These are phyloP conservation scores for Sycophaga agraensis DNA, from an alignment of 1,140 invertebrate species.

Conservation along the genomic window DNA sequence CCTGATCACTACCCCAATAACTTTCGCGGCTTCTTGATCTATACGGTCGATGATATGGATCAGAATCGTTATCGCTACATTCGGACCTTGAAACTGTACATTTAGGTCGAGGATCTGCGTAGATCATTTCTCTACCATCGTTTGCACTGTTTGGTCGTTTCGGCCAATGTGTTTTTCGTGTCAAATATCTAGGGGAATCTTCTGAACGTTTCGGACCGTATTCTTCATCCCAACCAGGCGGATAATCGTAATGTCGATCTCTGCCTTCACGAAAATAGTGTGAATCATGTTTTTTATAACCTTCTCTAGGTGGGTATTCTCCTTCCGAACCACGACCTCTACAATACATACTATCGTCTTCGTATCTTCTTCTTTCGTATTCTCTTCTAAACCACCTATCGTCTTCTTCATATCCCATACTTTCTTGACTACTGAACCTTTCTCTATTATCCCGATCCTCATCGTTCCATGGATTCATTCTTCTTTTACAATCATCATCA, in stretches of 20 bases:
- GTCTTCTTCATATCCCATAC: conserved; percentile 56
- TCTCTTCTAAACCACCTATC: conserved; percentile 50
- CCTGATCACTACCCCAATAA: conserved; percentile 55
- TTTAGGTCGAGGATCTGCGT: conserved; percentile 43
- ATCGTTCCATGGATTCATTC: conserved; percentile 49
- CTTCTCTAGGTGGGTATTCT: conserved; percentile 41
- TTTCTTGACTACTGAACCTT: conserved; percentile 61
- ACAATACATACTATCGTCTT: conserved; percentile 48
- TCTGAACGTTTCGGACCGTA: conserved; percentile 44
- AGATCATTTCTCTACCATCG: conserved; percentile 51
- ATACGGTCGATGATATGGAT: conserved; percentile 47
- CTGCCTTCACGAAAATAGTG: conserved; percentile 46
- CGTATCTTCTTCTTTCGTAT: conserved; percentile 50
- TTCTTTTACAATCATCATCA: conserved; percentile 48
- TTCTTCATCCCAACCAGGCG: conserved; percentile 45
- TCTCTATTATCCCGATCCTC: conserved; percentile 51
- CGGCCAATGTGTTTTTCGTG: conserved; percentile 62
- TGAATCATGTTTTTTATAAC: conserved; percentile 43
- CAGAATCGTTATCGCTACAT: conserved; percentile 55
- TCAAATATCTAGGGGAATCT: conserved; percentile 50
- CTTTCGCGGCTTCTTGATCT: conserved; percentile 53
- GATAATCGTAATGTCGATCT: conserved; percentile 45
- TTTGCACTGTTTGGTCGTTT: conserved; percentile 66
- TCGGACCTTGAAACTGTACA: conserved; percentile 53
- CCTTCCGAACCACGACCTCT: conserved; percentile 27